phyloP scores from a whole-genome alignment of 2,113 vertebrate species.

The Pteropus alecto region DNA sequence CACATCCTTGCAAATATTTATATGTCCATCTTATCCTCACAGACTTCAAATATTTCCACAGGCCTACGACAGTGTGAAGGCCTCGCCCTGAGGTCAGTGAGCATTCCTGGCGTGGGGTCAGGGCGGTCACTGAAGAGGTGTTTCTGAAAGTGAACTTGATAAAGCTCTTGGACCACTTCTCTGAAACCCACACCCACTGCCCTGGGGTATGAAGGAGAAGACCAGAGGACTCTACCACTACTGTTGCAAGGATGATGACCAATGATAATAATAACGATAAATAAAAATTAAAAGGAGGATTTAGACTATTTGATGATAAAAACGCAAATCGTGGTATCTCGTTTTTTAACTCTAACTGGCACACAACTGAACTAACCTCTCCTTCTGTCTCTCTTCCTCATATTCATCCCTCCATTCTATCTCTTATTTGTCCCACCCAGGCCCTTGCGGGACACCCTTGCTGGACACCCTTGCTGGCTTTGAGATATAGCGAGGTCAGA shows the following conservation, averaged over 20 bases:
- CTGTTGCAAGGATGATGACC: no score
- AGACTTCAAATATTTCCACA: background rate
- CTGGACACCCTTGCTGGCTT: background rate
- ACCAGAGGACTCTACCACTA: background rate
- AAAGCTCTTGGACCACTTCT: background rate
- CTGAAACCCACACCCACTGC: background rate
- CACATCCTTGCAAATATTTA: background rate
- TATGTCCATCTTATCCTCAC: background rate
- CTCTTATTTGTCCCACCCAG: background rate
- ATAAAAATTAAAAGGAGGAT: background rate
- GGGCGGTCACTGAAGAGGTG: background rate
- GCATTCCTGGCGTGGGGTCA: background rate
- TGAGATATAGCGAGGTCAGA: background rate
- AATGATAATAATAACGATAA: background rate
- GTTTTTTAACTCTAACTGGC: background rate
- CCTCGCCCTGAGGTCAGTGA: rapidly evolving
- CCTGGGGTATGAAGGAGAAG: background rate
- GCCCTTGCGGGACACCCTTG: background rate
- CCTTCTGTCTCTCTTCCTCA: background rate
- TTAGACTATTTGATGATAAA: background rate
- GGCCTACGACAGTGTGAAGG: background rate
- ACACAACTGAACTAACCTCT: background rate
- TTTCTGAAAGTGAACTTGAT: background rate
- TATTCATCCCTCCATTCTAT: background rate
- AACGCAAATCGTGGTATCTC: background rate